Percentiles rank a stretch among this genome's conserved stretches.
These are phyloP conservation scores for honey bee (Apis mellifera) DNA, from an alignment of 1,140 invertebrate species.

Conservation along the genomic window Amel_HAv3.1 CM009934.2:5740001-5740500, in stretches of 20 bases:
- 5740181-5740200: not conserved
- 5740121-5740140: slow-evolving; percentile 20
- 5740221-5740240: slow-evolving; percentile 20
- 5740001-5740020: not conserved
- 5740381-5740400: slow-evolving; percentile 89
- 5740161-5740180: slow-evolving; percentile 11
- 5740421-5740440: slow-evolving; percentile 89
- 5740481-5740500: not conserved
- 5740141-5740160: slow-evolving; percentile 33
- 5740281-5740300: slow-evolving; percentile 35
- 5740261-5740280: slow-evolving; percentile 47
- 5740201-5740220: slow-evolving; percentile 13
- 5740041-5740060: slow-evolving; percentile 1
- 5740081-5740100: not conserved
- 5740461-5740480: slow-evolving; percentile 74
- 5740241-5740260: slow-evolving; percentile 33
- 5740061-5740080: not conserved
- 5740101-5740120: slow-evolving; percentile 29
- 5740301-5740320: slow-evolving; percentile 49
- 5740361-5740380: slow-evolving; percentile 80
- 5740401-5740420: slow-evolving; percentile 85
- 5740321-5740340: slow-evolving; percentile 50
- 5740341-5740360: slow-evolving; percentile 54
- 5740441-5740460: slow-evolving; percentile 92
- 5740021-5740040: not conserved